A percentile compares a stretch with the other conserved stretches of the same genome.
These are phyloP conservation scores for Noctua pronuba DNA, from an alignment of 2,888 invertebrate species.

Conservation along the genomic window DNA sequence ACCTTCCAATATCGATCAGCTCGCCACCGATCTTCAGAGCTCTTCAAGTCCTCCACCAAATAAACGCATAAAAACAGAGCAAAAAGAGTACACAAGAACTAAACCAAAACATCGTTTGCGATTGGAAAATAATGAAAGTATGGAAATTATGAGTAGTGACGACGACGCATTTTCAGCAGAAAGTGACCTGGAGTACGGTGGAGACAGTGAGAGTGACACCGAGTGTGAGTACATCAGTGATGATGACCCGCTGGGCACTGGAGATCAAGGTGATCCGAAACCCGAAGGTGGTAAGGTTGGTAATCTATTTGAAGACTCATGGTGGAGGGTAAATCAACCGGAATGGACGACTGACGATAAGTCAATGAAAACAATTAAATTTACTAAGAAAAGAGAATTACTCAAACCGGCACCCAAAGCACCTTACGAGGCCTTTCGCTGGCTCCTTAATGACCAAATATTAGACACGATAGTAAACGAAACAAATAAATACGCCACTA, in stretches of 20 bases:
- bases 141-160: conserved; percentile 23
- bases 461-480: conserved; percentile 33
- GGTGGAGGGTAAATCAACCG: background rate
- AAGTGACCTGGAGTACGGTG: conserved; percentile 20
- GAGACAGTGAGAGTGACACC: conserved; percentile 10
- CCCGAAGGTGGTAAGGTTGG: background rate
- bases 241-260: conserved; percentile 2
- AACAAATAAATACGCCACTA: conserved; percentile 39
- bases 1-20: conserved; percentile 6
- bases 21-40: background rate
- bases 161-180: conserved; percentile 28
- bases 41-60: background rate
- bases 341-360: conserved; percentile 22
- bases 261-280: background rate
- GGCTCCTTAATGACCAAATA: conserved; percentile 42
- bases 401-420: conserved; percentile 26
- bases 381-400: conserved; percentile 39
- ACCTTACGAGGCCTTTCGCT: conserved; percentile 45
- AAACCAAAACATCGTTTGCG: conserved; percentile 13
- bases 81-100: background rate
- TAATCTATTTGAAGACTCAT: background rate
- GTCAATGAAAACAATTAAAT: conserved; percentile 10
- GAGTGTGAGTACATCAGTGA: conserved; percentile 25
- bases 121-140: conserved; percentile 27
- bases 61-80: background rate